phyloP scores from a whole-genome alignment of 2,888 invertebrate species.

The Apamea epomidion region DNA sequence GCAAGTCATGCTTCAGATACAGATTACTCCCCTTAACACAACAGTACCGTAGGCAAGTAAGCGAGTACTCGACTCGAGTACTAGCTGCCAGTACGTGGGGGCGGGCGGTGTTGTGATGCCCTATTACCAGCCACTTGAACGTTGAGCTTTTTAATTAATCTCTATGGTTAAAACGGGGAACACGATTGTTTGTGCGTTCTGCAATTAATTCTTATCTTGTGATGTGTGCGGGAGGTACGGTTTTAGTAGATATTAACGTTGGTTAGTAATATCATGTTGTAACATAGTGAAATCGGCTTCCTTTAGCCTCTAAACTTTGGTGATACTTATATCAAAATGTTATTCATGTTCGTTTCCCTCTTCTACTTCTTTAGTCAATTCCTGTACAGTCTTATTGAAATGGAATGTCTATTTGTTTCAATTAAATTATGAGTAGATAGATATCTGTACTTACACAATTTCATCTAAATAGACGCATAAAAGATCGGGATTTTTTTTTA shows the following conservation, averaged over 20 bases:
- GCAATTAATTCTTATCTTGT: constrained; percentile 54
- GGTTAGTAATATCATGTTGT: background rate
- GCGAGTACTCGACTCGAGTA: constrained; percentile 72
- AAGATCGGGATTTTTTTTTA: no score
- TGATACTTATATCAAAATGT: background rate
- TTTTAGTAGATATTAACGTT: constrained; percentile 4
- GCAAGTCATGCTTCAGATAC: constrained; percentile 58
- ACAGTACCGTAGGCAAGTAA: constrained; percentile 62
- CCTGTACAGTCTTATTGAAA: background rate
- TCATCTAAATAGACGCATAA: no score
- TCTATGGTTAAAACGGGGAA: constrained; percentile 72
- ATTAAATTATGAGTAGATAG: background rate
- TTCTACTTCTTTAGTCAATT: background rate
- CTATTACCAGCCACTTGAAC: constrained; percentile 81
- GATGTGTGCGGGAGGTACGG: constrained; percentile 2
- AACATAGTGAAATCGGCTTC: background rate
- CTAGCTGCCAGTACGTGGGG: constrained; percentile 71
- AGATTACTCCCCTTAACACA: constrained; percentile 72
- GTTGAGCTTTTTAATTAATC: constrained; percentile 87
- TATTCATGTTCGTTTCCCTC: background rate
- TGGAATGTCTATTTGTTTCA: background rate
- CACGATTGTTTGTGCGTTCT: constrained; percentile 67
- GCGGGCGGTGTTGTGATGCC: constrained; percentile 82
- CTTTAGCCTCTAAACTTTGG: background rate
- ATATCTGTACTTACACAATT: no score